Conservation (phyloP, 2,113 vertebrate species). For the Notechis scutatus region DNA sequence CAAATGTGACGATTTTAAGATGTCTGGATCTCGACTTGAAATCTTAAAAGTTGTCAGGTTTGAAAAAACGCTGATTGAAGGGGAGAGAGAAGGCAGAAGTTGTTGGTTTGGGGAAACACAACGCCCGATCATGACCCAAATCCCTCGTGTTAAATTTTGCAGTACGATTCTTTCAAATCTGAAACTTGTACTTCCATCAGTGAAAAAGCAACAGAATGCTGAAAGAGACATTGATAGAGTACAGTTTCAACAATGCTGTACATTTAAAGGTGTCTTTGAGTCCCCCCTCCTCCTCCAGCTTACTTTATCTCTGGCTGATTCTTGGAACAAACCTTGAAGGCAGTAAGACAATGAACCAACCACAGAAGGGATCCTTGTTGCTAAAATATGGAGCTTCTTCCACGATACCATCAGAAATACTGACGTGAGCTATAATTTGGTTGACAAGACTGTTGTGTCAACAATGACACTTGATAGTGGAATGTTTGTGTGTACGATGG, state of each 20-base stretch:
- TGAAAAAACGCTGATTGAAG: neutral
- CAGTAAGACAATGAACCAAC: neutral
- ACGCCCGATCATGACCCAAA: neutral
- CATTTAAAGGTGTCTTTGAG: neutral
- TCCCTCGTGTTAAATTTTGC: neutral
- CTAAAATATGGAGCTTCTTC: neutral
- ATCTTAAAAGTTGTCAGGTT: neutral
- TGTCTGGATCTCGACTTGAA: neutral
- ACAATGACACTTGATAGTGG: neutral
- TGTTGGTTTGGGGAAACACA: neutral
- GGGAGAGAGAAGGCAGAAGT: neutral
- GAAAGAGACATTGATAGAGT: neutral
- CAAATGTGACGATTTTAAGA: neutral
- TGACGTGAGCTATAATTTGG: neutral
- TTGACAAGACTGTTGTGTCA: neutral
- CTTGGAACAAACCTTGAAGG: neutral
- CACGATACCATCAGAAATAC: neutral
- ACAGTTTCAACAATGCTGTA: neutral
- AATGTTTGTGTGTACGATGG: neutral
- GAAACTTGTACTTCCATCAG: neutral
- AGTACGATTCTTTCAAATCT: neutral
- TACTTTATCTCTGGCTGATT: neutral
- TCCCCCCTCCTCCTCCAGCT: fast-evolving
- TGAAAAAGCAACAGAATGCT: neutral
- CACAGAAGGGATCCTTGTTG: neutral